Evolutionary conservation across 1,140 invertebrate genomes (phyloP), one percentile per base, ranked within the genome.

Genomic region (Leptinotarsa undecemlineata): DNA sequence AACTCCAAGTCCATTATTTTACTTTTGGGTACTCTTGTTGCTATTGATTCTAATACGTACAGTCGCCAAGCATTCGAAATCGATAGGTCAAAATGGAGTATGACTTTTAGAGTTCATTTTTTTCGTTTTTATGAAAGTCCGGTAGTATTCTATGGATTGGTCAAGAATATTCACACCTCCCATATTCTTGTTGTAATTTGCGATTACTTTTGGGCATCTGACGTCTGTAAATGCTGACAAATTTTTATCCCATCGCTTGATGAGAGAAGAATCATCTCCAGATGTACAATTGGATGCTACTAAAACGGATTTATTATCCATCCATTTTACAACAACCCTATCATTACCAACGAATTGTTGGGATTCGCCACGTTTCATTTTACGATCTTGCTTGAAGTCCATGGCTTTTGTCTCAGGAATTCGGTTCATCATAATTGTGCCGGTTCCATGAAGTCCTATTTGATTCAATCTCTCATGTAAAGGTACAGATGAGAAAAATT

Each of bases 201-300:
- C 14, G n/a, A 57, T 19, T 57, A 57, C n/a, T 19, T 4, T 19
- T 57, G 51, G 51, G n/a, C 15, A 15, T 17, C 15, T 15, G n/a
- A 57, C 51, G 15, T 57, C 4, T 15, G n/a, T 15, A 19, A 57
- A 57, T 57, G 51, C 51, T 19, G 15, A 17, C 4, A 15, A 17
- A 17, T 15, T 57, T n/a, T 57, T 0, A 57, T 57, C 51, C 17
- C 51, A 57, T 3, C 62, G 57, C 60, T 61, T 61, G 5, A 61
- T 61, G 15, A 61, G 60, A 61, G 11, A 61, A 61, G 60, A 61
- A 20, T 61, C 60, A 64, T 64, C 62, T 64, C 62, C 62, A 64
- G 17, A n/a, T 19, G 62, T 64, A 14, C 62, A 21, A 64, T 20
- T 26, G 20, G 20, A 64, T 15, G 51, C 51, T 19, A 57, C n/a